Evolutionary conservation across 2,888 invertebrate genomes (phyloP).

Genomic region (Abrostola triplasia): DNA sequence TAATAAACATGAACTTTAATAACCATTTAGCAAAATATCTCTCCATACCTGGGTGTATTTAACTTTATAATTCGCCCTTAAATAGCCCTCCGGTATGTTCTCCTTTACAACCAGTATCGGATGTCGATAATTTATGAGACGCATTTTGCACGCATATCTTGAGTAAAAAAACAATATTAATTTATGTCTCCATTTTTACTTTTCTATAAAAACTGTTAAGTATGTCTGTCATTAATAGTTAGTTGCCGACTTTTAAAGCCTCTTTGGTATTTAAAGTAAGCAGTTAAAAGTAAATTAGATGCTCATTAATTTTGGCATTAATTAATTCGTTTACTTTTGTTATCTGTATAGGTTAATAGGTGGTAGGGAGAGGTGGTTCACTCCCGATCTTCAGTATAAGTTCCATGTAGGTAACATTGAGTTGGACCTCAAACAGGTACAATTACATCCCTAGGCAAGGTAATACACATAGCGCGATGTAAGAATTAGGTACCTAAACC

Average conservation of each 20-base stretch:
- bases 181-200: constrained; percentile 54
- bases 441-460: no score
- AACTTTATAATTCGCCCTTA: constrained; percentile 41
- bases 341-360: not conserved
- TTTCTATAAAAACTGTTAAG: constrained; percentile 26
- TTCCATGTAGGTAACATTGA: no score
- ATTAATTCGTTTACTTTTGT: constrained; percentile 26
- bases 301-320: constrained; percentile 24
- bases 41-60: constrained; percentile 33
- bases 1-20: constrained; percentile 28
- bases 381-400: no score
- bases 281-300: constrained; percentile 25
- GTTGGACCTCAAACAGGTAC: no score
- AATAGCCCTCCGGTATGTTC: constrained; percentile 35
- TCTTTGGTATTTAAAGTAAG: constrained; percentile 25
- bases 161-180: constrained; percentile 34
- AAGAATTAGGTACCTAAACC: no score
- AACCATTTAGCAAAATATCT: constrained; percentile 23
- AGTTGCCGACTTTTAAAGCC: constrained; percentile 22
- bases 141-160: constrained; percentile 52
- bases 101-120: constrained; percentile 49
- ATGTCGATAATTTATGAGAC: constrained; percentile 55
- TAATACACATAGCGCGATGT: no score
- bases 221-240: constrained; percentile 31
- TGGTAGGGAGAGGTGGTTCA: no score